Percentiles rank a stretch among this genome's conserved stretches.
Evolutionary conservation across 1,140 invertebrate genomes (phyloP).

Genomic region (Drosophila athabasca): DNA sequence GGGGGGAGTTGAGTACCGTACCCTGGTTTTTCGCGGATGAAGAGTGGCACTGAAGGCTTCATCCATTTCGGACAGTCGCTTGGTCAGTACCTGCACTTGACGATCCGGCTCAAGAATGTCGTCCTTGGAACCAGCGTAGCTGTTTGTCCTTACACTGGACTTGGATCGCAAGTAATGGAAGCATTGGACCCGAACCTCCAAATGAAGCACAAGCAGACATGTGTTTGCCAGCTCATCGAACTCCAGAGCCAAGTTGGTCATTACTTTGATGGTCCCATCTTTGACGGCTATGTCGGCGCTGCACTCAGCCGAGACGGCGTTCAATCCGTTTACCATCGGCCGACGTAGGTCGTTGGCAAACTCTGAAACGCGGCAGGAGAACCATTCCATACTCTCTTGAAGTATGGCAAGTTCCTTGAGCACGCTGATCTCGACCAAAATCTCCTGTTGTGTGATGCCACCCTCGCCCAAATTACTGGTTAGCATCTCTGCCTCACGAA

Average conservation of each 20-base stretch:
- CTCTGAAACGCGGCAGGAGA: constrained; percentile 85
- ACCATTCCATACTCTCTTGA: constrained; percentile 96
- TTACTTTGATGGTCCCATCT: constrained; percentile 83
- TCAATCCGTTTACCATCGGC: constrained; percentile 76
- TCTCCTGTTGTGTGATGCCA: constrained; percentile 92
- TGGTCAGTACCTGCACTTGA: constrained; percentile 91
- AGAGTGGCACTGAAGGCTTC: constrained; percentile 90
- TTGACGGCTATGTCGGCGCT: constrained; percentile 71
- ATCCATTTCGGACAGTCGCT: constrained; percentile 91
- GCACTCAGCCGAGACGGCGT: constrained; percentile 48
- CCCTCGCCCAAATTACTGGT: constrained; percentile 94
- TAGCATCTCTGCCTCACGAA: constrained; percentile 95
- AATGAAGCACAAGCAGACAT: constrained; percentile 94
- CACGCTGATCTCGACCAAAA: constrained; percentile 90
- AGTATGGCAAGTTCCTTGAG: constrained; percentile 93
- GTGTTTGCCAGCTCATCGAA: constrained; percentile 96
- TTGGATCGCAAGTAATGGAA: constrained; percentile 92
- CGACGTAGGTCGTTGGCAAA: constrained; percentile 85
- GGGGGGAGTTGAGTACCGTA: constrained; percentile 60
- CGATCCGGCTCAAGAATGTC: constrained; percentile 90
- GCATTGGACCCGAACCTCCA: constrained; percentile 97
- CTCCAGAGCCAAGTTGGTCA: constrained; percentile 88
- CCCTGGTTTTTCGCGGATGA: constrained; percentile 91
- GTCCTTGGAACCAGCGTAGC: constrained; percentile 81
- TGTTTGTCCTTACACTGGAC: constrained; percentile 64